Evolutionary conservation across 2,113 vertebrate genomes (phyloP).

Genomic region (Pelecanus crispus): DNA sequence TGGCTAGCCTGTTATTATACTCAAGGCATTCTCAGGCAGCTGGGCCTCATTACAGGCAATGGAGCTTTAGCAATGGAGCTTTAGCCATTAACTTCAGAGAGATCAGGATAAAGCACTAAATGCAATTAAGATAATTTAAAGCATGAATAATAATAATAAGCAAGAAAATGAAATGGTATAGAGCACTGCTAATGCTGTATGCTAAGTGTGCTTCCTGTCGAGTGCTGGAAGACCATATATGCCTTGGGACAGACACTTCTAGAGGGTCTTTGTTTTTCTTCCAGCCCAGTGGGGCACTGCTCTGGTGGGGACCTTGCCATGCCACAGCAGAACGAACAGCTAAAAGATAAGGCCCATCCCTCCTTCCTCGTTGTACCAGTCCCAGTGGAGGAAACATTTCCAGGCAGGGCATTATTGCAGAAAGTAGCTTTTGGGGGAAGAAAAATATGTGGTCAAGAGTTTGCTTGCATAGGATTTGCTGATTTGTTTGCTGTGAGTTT

Average conservation of each 20-base stretch:
- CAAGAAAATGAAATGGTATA: background rate
- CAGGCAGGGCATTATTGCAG: background rate
- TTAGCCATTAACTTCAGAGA: constrained; percentile 26
- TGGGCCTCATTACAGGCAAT: constrained; percentile 1
- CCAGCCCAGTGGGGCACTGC: fast-evolving
- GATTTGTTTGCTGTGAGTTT: background rate
- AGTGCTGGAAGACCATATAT: background rate
- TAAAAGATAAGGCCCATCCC: background rate
- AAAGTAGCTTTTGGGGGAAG: background rate
- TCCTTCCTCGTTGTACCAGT: background rate
- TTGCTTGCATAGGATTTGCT: background rate
- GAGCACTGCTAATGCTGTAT: background rate
- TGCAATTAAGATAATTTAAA: background rate
- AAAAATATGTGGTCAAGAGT: fast-evolving
- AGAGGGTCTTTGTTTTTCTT: background rate
- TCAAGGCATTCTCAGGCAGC: background rate
- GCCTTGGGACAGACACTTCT: background rate
- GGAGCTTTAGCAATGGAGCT: background rate
- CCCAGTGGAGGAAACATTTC: background rate
- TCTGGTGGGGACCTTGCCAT: background rate
- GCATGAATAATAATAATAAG: background rate
- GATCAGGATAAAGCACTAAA: background rate
- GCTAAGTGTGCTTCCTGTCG: background rate
- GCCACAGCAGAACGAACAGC: background rate
- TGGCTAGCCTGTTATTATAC: background rate